Percentiles rank a stretch among this genome's conserved stretches.
These are phyloP conservation scores for Himalopsyche tibetana DNA, from an alignment of 2,888 invertebrate genomes.

Conservation along the genomic window DNA sequence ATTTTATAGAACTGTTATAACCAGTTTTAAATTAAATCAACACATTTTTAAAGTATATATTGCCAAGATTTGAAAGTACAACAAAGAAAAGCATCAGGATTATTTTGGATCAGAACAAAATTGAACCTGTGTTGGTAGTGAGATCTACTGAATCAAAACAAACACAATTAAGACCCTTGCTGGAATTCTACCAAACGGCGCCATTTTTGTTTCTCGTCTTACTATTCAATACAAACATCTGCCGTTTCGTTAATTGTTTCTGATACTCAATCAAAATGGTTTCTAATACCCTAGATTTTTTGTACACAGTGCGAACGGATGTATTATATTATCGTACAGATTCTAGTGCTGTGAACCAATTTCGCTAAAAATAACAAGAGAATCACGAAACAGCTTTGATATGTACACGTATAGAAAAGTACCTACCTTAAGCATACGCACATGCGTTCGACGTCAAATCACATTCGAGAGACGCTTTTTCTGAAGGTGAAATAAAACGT, in stretches of 20 bases:
- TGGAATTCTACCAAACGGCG: not conserved
- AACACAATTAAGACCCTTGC: not conserved
- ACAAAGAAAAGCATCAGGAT: too few relatives aligned
- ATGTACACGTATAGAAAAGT: not conserved
- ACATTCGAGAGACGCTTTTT: slow-evolving; percentile 1
- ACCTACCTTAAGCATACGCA: not conserved
- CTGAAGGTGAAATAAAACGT: not conserved
- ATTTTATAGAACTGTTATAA: too few relatives aligned
- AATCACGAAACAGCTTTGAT: not conserved
- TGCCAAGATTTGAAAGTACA: too few relatives aligned
- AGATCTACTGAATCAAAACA: too few relatives aligned
- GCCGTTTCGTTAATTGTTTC: not conserved
- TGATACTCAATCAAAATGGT: slow-evolving; percentile 16
- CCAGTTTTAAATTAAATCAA: too few relatives aligned
- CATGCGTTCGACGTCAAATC: slow-evolving; percentile 15
- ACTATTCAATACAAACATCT: not conserved
- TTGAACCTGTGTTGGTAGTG: too few relatives aligned
- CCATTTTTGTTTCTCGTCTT: not conserved
- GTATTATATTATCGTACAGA: not conserved
- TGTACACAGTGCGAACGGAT: not conserved
- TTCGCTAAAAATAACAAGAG: slow-evolving; percentile 18
- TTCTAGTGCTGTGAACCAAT: not conserved
- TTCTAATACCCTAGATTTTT: not conserved
- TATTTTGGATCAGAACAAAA: too few relatives aligned
- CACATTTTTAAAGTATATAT: too few relatives aligned